Evolutionary conservation across 2,888 invertebrate genomes (phyloP), one percentile per base, ranked within the genome.

Genomic region (Sclerodermus sp.): DNA sequence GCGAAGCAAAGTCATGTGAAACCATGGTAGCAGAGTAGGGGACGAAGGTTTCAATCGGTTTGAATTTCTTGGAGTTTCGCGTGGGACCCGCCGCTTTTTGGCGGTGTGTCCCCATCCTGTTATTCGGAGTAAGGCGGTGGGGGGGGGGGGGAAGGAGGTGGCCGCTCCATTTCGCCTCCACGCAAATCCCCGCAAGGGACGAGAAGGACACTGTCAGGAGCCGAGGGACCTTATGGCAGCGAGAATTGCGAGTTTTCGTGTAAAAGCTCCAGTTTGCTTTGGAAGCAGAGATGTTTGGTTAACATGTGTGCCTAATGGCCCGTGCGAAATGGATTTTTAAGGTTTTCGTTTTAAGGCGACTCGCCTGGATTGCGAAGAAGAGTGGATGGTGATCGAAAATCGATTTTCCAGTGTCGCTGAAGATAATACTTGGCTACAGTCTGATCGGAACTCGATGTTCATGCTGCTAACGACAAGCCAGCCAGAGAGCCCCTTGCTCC

Each of bases 261-360:
- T 52, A 63, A 65, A 65, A 57, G 49, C 58, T 51, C 40, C 18
- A 32, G 64, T 66, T 65, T 67, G 53, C 62, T 60, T 58, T 57
- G 58, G 63, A 55, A 58, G 51, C 50, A 40, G 58, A 61, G 64
- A 64, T 70, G 69, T 70, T 69, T 70, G 69, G 61, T 60, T 62
- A 68, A 65, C 69, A 64, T 69, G 65, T 66, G 65, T 61, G 65
- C 64, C 62, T 73, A 73, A 73, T 73, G 71, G 72, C 50, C 60
- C 63, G 65, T 66, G 67, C 61, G 58, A 67, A 70, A 73, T 73
- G 69, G 70, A 72, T 73, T 73, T 73, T 71, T 67, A 67, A 70
- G 64, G 58, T 65, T 59, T 62, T 60, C 62, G 57, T 66, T 67
- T 59, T 58, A 57, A 57, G 55, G 55, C 44, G 47, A 13, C 34